A percentile compares a stretch with the other conserved stretches of the same genome.
Evolutionary conservation across 2,113 vertebrate species (phyloP).

Genomic region (Chaetodon auriga): DNA sequence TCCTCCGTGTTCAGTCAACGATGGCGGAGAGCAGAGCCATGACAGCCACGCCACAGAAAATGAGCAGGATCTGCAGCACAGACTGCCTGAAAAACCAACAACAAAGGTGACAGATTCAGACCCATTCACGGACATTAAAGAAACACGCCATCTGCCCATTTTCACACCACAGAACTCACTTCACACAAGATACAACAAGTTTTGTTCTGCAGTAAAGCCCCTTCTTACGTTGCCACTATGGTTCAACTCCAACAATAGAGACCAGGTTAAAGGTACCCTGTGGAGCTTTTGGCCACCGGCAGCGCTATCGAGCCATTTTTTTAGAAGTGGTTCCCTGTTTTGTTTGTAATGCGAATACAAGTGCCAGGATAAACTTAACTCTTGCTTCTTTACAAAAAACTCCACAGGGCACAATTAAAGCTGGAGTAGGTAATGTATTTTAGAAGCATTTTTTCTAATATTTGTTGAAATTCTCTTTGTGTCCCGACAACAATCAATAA

Average conservation of each 20-base stretch:
- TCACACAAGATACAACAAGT: background rate
- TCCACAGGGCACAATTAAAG: background rate
- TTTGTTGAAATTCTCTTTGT: too few relatives aligned
- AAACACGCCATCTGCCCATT: background rate
- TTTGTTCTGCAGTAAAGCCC: background rate
- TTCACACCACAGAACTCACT: slow-evolving; percentile 1
- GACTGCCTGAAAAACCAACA: slow-evolving; percentile 85
- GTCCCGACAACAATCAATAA: too few relatives aligned
- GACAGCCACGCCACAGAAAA: slow-evolving; percentile 90
- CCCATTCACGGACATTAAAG: background rate
- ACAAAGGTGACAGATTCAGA: slow-evolving; percentile 15
- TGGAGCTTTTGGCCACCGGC: background rate
- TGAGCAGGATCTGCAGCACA: slow-evolving; percentile 90
- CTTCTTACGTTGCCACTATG: background rate
- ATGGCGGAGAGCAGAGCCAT: slow-evolving; percentile 91
- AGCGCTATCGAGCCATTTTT: background rate
- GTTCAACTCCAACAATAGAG: background rate
- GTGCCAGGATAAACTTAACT: too few relatives aligned
- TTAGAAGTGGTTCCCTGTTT: background rate
- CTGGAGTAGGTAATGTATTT: too few relatives aligned
- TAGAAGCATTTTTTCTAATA: too few relatives aligned
- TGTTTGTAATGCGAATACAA: background rate
- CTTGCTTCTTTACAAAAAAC: too few relatives aligned
- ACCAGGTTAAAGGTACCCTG: background rate
- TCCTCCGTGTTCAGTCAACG: slow-evolving; percentile 81